phyloP scores from a whole-genome alignment of 2,113 vertebrate species.

The Cheirogaleus medius region DNA sequence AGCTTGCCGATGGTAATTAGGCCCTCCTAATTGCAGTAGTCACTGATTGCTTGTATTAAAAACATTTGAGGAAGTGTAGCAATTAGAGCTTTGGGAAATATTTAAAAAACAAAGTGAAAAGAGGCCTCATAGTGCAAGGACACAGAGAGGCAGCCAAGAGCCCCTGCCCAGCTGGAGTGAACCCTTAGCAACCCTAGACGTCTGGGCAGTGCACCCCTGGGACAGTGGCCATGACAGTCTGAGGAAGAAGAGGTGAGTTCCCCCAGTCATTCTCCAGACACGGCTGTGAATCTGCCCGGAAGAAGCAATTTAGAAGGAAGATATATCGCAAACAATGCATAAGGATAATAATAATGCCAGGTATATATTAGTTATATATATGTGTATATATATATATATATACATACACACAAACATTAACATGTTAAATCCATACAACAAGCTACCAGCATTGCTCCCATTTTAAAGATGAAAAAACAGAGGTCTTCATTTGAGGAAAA shows the following conservation, averaged over 20 bases:
- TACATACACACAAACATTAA: not conserved
- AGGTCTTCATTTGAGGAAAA: not conserved
- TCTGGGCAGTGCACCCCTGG: not conserved
- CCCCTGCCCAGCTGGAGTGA: not conserved
- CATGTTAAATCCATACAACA: not conserved
- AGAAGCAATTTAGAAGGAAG: not conserved
- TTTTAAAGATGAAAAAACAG: not conserved
- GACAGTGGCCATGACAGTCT: not conserved
- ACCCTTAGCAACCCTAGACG: not conserved
- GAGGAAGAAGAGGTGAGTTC: not conserved
- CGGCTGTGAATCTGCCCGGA: not conserved
- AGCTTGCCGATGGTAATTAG: conserved; percentile 82
- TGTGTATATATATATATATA: not conserved
- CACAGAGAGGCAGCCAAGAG: not conserved
- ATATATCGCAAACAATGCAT: not conserved
- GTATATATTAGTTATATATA: not conserved
- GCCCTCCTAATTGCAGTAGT: conserved; percentile 79
- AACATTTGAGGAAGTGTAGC: conserved; percentile 79
- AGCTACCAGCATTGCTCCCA: not conserved
- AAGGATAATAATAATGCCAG: not conserved
- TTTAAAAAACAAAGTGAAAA: conserved; percentile 80
- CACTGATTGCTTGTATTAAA: conserved; percentile 83
- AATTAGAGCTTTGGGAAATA: conserved; percentile 74
- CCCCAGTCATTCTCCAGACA: not conserved
- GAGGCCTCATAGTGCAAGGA: conserved; percentile 52